Conservation (phyloP, 2,797 vertebrate genomes). For the Rhinoraja longicauda region DNA sequence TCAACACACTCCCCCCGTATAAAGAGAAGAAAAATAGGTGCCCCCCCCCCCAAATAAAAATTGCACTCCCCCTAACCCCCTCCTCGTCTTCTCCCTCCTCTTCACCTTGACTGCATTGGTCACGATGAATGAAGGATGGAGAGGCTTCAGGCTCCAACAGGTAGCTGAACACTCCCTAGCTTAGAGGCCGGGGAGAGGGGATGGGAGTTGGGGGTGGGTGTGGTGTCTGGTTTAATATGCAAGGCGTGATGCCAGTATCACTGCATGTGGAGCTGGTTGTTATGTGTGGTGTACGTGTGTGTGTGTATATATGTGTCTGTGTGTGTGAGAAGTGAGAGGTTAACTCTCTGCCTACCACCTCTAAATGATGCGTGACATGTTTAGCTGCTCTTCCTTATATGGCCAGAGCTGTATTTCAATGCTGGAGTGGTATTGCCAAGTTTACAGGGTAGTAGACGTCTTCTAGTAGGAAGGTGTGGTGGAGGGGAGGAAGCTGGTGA, state of each 20-base stretch:
- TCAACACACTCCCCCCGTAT: not conserved
- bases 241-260: slow-evolving; percentile 40
- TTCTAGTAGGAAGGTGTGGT: slow-evolving; percentile 53
- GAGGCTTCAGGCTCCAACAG: not conserved
- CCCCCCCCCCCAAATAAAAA: slow-evolving; percentile 32
- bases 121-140: not conserved
- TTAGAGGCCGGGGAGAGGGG: not conserved
- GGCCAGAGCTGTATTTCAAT: slow-evolving; percentile 65
- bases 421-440: slow-evolving; percentile 63
- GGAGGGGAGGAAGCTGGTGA: no score
- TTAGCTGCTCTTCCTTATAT: slow-evolving; percentile 76
- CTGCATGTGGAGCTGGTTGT: slow-evolving; percentile 53
- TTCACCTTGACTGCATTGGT: slow-evolving; percentile 41
- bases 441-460: slow-evolving; percentile 58
- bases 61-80: no score
- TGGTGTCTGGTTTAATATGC: not conserved
- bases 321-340: slow-evolving; percentile 59
- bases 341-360: slow-evolving; percentile 64
- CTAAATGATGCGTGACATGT: slow-evolving; percentile 79
- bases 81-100: not conserved
- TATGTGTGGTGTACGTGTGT: no score
- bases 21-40: slow-evolving; percentile 46
- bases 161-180: not conserved
- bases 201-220: not conserved
- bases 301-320: no score